A percentile compares a stretch with the other conserved stretches of the same genome.
phyloP scores from a whole-genome alignment of 2,113 vertebrate genomes.

The Lates calcarifer region DNA sequence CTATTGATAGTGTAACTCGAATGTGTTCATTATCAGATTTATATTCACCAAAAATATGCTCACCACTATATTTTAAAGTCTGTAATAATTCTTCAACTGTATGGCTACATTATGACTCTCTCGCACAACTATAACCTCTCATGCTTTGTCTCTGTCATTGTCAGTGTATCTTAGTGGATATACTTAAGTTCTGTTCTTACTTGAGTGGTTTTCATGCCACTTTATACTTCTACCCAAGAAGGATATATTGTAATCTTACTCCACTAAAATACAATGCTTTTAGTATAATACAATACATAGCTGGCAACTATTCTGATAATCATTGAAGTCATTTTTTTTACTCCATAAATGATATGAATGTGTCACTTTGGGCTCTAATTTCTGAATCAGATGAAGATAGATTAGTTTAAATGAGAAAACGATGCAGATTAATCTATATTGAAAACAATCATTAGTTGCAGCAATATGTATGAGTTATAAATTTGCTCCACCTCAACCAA shows the following conservation, averaged over 20 bases:
- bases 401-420: neutral
- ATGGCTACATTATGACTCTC: neutral
- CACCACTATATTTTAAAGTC: slow-evolving; percentile 6
- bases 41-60: slow-evolving; percentile 2
- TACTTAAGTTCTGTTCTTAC: neutral
- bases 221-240: neutral
- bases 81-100: neutral
- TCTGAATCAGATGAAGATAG: neutral
- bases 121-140: neutral
- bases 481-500: neutral
- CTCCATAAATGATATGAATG: too few relatives aligned
- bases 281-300: too few relatives aligned
- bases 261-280: neutral
- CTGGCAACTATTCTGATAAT: too few relatives aligned
- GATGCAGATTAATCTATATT: neutral
- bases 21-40: neutral
- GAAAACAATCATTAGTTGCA: neutral
- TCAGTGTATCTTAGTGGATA: neutral
- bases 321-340: too few relatives aligned
- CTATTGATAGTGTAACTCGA: neutral
- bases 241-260: neutral
- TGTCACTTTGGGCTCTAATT: too few relatives aligned
- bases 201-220: neutral
- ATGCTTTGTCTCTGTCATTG: slow-evolving; percentile 8
- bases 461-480: neutral